phyloP scores from a whole-genome alignment of 2,113 vertebrate genomes.

The Podarcis muralis region DNA sequence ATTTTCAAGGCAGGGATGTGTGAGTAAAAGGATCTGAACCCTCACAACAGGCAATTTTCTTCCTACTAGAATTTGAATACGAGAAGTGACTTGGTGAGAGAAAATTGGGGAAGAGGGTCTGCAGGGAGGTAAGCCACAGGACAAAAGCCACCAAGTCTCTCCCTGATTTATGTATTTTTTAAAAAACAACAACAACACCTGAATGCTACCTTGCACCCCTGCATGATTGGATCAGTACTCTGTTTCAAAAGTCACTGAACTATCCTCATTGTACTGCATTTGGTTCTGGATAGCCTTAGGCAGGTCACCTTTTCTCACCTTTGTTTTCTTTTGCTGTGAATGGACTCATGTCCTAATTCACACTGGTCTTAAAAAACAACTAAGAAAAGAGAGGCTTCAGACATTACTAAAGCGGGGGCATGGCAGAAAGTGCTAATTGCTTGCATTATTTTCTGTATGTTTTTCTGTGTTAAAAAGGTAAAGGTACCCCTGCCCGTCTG shows the following conservation, averaged over 20 bases:
- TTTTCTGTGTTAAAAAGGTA: background rate
- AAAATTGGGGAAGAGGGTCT: background rate
- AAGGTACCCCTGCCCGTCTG: too few relatives aligned
- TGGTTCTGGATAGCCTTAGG: background rate
- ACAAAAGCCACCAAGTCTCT: background rate
- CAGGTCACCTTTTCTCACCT: background rate
- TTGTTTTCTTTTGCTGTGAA: background rate
- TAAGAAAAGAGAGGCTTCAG: background rate
- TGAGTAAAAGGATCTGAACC: background rate
- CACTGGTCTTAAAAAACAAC: background rate
- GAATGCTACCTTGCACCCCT: too few relatives aligned
- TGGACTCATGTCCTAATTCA: background rate
- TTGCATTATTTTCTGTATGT: background rate
- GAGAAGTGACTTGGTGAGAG: background rate
- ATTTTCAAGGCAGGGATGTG: background rate
- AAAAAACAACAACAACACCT: too few relatives aligned
- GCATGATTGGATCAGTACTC: background rate
- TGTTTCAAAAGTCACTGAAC: background rate
- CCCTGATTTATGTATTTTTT: background rate
- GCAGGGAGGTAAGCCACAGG: background rate
- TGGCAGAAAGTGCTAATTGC: background rate
- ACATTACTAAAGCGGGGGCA: background rate
- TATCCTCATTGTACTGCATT: background rate
- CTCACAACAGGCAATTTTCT: background rate
- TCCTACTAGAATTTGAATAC: background rate